Percentiles rank a stretch among this genome's conserved stretches.
Conservation (phyloP, 2,113 vertebrate genomes). For the cat (Felis catus) region F.catus_Fca126_mat1.0 CM031412.1:164516501-164517000, state of each 20-base stretch:
- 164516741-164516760: not conserved
- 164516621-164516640: not conserved
- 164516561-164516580: not conserved
- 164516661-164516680: not conserved
- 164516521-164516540: not conserved
- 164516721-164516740: too few relatives aligned
- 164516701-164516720: not conserved
- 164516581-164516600: not conserved
- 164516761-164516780: not conserved
- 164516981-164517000: slow-evolving; percentile 28
- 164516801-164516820: not conserved
- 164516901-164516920: not conserved
- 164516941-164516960: not conserved
- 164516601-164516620: not conserved
- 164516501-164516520: not conserved
- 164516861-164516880: not conserved
- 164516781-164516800: not conserved
- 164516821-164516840: not conserved
- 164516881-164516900: not conserved
- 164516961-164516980: not conserved
- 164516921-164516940: not conserved
- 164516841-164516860: not conserved
- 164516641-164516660: not conserved
- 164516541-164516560: not conserved
- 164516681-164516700: not conserved